Evolutionary conservation across 1,140 invertebrate species (phyloP), one percentile per base, ranked within the genome.

Genomic region (Cryptotermes secundus): DNA sequence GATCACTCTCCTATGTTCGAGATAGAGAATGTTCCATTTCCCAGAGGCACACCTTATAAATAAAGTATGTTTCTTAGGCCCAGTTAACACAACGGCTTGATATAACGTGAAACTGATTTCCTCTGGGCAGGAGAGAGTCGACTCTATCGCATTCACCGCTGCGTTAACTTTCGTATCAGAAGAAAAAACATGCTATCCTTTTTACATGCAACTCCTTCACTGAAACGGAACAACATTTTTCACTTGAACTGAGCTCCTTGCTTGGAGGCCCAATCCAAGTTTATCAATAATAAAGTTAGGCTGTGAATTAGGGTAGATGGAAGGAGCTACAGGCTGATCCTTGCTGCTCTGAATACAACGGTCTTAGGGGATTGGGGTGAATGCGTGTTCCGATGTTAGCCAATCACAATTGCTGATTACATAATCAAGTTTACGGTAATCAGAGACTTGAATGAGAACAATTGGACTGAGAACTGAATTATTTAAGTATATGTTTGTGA

Each of bases 391-490:
- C 26, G n/a, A 72, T 72, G 59, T 31, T 72, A 26, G 26, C 59
- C 6, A 72, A 31, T 72, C 53, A 26, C 7, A 19, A 59, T 59
- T 59, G 26, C 19, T 72, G 59, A 72, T 72, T 72, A 31, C n/a
- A 72, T 72, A 72, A 72, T 72, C 59, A 72, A 14, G 59, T 72
- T 72, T 72, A 72, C 26, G 59, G 59, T 72, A 72, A 72, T 72
- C 59, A 72, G 59, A 72, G 59, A 31, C n/a, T 72, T 72, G 16
- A 72, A 72, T 72, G 26, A 31, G 59, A 31, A 31, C 59, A 72
- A 72, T 72, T 26, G n/a, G 59, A 72, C 16, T n/a, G 59, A 72
- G 59, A 72, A 72, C 59, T n/a, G 59, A 72, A 72, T 72, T 72
- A 72, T 72, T 72, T 72, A 72, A 72, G 59, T 26, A 7, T 72